Evolutionary conservation across 2,113 vertebrate genomes (phyloP).

Genomic region (Pyxicephalus adspersus): DNA sequence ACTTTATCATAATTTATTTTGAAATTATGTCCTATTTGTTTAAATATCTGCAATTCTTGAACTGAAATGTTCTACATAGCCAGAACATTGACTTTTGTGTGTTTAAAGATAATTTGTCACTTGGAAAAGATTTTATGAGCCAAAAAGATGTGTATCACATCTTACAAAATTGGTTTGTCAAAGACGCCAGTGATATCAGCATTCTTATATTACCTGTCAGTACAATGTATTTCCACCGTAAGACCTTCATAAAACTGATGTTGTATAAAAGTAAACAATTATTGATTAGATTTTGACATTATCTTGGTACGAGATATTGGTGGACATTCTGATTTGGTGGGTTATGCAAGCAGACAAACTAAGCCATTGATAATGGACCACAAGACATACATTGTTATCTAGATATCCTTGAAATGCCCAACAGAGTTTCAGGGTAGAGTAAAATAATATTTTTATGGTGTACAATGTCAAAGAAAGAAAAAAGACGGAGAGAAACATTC

Average conservation of each 20-base stretch:
- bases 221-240: constrained; percentile 13
- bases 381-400: background rate
- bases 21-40: background rate
- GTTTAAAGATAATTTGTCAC: constrained; percentile 37
- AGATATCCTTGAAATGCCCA: constrained; percentile 29
- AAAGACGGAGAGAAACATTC: too few relatives aligned
- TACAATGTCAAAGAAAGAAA: too few relatives aligned
- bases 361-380: constrained; percentile 1
- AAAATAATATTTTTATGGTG: background rate
- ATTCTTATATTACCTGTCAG: constrained; percentile 50
- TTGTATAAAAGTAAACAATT: constrained; percentile 21
- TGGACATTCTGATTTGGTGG: background rate
- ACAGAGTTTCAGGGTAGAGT: background rate
- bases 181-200: constrained; percentile 10
- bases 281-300: constrained; percentile 48
- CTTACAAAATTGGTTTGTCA: constrained; percentile 45
- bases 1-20: background rate
- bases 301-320: constrained; percentile 23
- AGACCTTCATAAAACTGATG: constrained; percentile 41
- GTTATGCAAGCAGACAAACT: constrained; percentile 20
- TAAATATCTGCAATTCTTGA: background rate
- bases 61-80: background rate
- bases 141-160: constrained; percentile 42
- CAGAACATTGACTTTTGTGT: background rate
- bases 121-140: constrained; percentile 43